Evolutionary conservation across 2,797 vertebrate species (phyloP).

Genomic region (Cyprinodon diabolis): DNA sequence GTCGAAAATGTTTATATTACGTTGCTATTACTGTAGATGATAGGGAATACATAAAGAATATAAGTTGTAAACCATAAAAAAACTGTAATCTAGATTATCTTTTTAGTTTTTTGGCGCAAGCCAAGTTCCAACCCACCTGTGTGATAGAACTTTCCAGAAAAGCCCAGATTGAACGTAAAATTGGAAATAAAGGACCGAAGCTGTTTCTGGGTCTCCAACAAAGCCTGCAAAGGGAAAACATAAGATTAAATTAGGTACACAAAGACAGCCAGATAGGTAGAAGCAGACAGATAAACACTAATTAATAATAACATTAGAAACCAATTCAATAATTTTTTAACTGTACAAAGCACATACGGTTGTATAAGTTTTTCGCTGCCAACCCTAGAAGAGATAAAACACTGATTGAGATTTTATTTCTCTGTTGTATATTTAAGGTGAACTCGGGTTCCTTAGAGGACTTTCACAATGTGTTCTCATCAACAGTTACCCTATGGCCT

Average conservation of each 20-base stretch:
- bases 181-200: conserved; percentile 96
- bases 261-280: conserved; percentile 17
- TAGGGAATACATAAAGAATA: neutral
- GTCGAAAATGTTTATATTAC: neutral
- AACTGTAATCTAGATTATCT: neutral
- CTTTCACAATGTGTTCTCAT: conserved; percentile 13
- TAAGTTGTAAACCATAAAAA: neutral
- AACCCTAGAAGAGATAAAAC: conserved; percentile 21
- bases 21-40: neutral
- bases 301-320: conserved; percentile 11
- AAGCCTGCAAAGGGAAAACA: conserved; percentile 80
- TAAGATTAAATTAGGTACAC: conserved; percentile 15
- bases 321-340: neutral
- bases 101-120: neutral
- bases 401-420: conserved; percentile 21
- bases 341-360: neutral
- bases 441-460: conserved; percentile 17
- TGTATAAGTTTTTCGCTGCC: conserved; percentile 16
- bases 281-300: conserved; percentile 13
- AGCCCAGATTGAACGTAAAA: conserved; percentile 99
- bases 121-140: conserved; percentile 86
- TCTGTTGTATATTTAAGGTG: conserved; percentile 36
- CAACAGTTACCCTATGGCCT: conserved; percentile 7
- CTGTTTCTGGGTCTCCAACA: conserved; percentile 95
- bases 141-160: conserved; percentile 99